Evolutionary conservation across 1,140 invertebrate species (phyloP).

Genomic region (Pseudoatta argentina): DNA sequence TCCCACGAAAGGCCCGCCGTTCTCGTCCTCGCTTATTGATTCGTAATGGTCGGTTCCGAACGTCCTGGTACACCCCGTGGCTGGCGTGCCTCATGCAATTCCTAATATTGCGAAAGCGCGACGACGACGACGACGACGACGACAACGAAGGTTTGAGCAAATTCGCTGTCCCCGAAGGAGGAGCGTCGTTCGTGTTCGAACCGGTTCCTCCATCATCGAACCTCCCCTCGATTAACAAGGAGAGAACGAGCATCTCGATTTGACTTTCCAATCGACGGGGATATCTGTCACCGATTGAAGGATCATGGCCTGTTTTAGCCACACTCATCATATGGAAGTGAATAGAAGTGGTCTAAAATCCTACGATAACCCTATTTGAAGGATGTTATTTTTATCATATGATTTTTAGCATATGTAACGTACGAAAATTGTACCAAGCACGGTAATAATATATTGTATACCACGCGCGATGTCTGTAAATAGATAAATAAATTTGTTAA

Average conservation of each 20-base stretch:
- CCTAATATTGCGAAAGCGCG: conserved; percentile 70
- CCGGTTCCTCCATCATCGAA: conserved; percentile 57
- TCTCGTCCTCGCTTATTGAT: conserved; percentile 71
- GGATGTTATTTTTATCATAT: not conserved
- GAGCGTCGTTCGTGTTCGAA: conserved; percentile 55
- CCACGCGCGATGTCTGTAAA: not conserved
- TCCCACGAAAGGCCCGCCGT: conserved; percentile 62
- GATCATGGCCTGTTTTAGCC: not conserved
- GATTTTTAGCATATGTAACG: not conserved
- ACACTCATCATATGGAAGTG: not conserved
- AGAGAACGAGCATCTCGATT: conserved; percentile 34
- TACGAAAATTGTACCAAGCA: not conserved
- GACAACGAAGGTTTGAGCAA: conserved; percentile 29
- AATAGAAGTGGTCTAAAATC: not conserved
- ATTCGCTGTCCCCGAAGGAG: conserved; percentile 37
- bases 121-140: conserved; percentile 44
- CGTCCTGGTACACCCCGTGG: conserved; percentile 44
- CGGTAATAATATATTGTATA: not conserved
- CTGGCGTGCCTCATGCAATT: conserved; percentile 75
- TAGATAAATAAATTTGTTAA: conserved; percentile 1
- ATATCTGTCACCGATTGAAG: conserved; percentile 20
- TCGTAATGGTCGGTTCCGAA: conserved; percentile 72
- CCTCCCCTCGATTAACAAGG: conserved; percentile 36
- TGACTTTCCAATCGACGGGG: conserved; percentile 29
- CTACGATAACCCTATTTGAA: conserved; percentile 42